Evolutionary conservation across 2,888 invertebrate species (phyloP), one percentile per base, ranked within the genome.

Genomic region (Nomada fabriciana): DNA sequence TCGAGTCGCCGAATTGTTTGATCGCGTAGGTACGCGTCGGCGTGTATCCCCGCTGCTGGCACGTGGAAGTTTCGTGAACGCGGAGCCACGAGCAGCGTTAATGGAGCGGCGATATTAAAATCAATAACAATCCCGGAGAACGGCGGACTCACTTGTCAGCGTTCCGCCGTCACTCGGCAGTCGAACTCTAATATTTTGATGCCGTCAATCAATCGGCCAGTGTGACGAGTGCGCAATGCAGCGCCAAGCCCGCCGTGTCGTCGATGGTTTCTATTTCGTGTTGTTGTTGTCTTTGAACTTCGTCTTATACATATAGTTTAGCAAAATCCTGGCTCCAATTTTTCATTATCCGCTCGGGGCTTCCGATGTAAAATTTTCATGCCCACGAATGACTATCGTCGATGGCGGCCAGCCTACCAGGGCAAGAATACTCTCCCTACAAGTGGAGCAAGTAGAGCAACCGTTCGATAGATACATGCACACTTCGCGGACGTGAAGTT

Each of bases 131-230:
- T 64, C 25, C 57, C 29, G 36, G 65, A 29, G 63, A 69, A 71
- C 47, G 29, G 71, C 9, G 47, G 25, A 9, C 9, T 25, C 64
- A 64, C 50, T 65, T 78, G 77, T 71, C 68, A 71, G 60, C 43
- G 67, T 60, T 61, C 72, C 43, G 64, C 72, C 72, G 36, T 50
- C 76, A 67, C 75, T 82, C 36, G 36, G 36, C 82, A 71, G 63
- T 55, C 68, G 47, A 57, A 78, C 65, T 65, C 61, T 82, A 68
- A 84, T 85, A 85, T 84, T 82, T 85, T 71, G 73, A 85, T 78
- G 78, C 61, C 71, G 65, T 64, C 71, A 61, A 84, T 84, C 81
- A 81, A 81, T 84, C 78, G 36, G 72, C 59, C 71, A 63, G 64
- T 47, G 60, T 74, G 77, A 77, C 65, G 76, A 69, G 60, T 57